A percentile compares a stretch with the other conserved stretches of the same genome.
These are phyloP conservation scores for Diaphora mendica DNA, from an alignment of 2,888 invertebrate genomes.

Conservation along the genomic window DNA sequence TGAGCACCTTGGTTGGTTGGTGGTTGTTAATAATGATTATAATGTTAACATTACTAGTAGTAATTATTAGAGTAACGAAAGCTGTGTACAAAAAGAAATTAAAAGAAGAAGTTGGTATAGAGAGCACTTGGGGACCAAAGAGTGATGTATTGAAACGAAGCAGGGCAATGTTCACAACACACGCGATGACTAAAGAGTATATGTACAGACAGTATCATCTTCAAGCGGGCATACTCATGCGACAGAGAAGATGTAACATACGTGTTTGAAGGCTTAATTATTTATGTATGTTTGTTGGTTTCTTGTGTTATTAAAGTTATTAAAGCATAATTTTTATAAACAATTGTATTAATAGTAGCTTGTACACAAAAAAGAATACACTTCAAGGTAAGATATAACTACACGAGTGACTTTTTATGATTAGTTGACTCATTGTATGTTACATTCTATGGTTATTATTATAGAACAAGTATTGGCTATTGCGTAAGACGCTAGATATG, in stretches of 20 bases:
- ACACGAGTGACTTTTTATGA: conserved; percentile 52
- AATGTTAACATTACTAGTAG: conserved; percentile 33
- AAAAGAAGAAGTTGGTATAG: conserved; percentile 52
- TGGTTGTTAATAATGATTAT: conserved; percentile 39
- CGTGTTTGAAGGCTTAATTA: conserved; percentile 1
- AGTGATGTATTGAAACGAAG: conserved; percentile 72
- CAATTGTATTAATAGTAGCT: neutral
- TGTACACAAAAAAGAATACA: conserved; percentile 1
- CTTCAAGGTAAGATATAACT: conserved; percentile 13
- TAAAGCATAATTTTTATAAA: neutral
- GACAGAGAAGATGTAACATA: conserved; percentile 53
- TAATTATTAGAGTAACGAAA: conserved; percentile 48
- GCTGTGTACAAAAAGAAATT: conserved; percentile 56
- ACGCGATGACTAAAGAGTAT: conserved; percentile 84
- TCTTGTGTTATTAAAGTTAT: neutral
- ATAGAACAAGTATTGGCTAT: conserved; percentile 77
- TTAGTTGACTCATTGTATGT: conserved; percentile 67
- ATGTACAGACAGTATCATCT: conserved; percentile 81
- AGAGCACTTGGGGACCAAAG: conserved; percentile 73
- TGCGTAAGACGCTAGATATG: conserved; percentile 73
- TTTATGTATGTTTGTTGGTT: neutral
- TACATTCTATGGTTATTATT: conserved; percentile 70
- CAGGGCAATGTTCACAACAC: conserved; percentile 80
- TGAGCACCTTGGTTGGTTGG: conserved; percentile 39
- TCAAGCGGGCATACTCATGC: conserved; percentile 72